Base-by-base conservation (phyloP, 2,888 invertebrate species). In the Lottia scabra region DNA sequence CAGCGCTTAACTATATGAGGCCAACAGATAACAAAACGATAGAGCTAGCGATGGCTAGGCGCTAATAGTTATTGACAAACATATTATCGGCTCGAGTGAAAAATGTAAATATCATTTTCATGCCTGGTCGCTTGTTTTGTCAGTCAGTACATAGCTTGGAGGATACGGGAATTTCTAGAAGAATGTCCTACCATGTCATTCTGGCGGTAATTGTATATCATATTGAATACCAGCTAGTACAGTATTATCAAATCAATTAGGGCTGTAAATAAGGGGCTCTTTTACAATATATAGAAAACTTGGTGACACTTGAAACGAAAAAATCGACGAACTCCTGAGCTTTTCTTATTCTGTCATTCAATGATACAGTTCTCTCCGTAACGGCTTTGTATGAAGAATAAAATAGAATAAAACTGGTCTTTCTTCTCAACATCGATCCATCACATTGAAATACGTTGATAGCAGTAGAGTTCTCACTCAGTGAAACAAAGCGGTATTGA, bases 51-150 rank as follows among this genome's bases (percentile, higher is more conserved):
- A 56, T 56, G 23, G 56, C 19, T 56, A 56, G 56, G 56, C 56
- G 56, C 23, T 56, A 56, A 56, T 56, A 56, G 56, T 56, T 56
- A 56, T 56, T 56, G 56, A 23, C 56, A 56, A 56, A 56, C 56
- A 56, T 56, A 56, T 56, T 56, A 56, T 56, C 56, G 56, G 56
- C 56, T 56, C 23, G 56, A 56, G 56, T 56, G 56, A 56, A 56
- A 56, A 56, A 56, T 56, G 56, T 56, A 56, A 56, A 56, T 56
- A 56, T 56, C 56, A 56, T 56, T 56, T 56, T 56, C 56, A 56
- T 56, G 56, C 56, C 56, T 56, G 19, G 56, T 56, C 56, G 56
- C 56, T 56, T 23, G 56, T 56, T 56, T 56, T 56, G 56, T 56
- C 19, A 23, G 56, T 56, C 56, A 4, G 19, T 23, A 56, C 23